phyloP scores from a whole-genome alignment of 2,797 vertebrate species.

The Sebastes iracundus region DNA sequence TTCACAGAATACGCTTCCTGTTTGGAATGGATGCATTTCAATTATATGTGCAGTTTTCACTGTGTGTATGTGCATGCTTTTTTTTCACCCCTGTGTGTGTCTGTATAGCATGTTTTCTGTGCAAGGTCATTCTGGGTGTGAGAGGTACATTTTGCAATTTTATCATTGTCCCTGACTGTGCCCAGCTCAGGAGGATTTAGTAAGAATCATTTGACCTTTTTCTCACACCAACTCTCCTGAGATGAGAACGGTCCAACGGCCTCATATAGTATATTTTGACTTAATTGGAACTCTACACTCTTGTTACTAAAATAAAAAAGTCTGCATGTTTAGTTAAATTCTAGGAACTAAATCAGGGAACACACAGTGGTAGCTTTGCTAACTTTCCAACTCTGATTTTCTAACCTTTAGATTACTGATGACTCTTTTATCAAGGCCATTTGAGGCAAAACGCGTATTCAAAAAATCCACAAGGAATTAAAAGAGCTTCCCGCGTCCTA shows the following conservation, averaged over 20 bases:
- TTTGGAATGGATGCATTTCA: neutral
- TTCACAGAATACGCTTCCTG: neutral
- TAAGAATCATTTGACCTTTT: constrained; percentile 13
- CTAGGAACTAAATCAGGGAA: neutral
- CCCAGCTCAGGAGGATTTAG: constrained; percentile 15
- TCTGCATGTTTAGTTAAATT: neutral
- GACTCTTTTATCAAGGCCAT: constrained; percentile 38
- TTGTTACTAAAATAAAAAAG: neutral
- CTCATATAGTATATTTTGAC: constrained; percentile 1
- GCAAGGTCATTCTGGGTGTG: neutral
- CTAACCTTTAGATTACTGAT: constrained; percentile 26
- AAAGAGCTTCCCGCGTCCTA: neutral
- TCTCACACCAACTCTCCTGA: neutral
- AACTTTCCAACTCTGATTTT: constrained; percentile 3
- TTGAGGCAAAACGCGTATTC: constrained; percentile 35
- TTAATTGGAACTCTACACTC: constrained; percentile 9
- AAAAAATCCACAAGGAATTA: constrained; percentile 51
- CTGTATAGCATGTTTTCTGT: neutral
- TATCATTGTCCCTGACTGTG: constrained; percentile 1
- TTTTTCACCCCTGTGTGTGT: neutral
- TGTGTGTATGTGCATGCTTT: neutral
- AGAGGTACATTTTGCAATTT: neutral
- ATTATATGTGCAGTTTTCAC: neutral
- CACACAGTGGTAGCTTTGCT: neutral
- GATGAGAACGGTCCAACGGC: neutral